These are phyloP conservation scores for Daboia siamensis DNA, from an alignment of 2,113 vertebrate genomes.

Conservation along the genomic window DNA sequence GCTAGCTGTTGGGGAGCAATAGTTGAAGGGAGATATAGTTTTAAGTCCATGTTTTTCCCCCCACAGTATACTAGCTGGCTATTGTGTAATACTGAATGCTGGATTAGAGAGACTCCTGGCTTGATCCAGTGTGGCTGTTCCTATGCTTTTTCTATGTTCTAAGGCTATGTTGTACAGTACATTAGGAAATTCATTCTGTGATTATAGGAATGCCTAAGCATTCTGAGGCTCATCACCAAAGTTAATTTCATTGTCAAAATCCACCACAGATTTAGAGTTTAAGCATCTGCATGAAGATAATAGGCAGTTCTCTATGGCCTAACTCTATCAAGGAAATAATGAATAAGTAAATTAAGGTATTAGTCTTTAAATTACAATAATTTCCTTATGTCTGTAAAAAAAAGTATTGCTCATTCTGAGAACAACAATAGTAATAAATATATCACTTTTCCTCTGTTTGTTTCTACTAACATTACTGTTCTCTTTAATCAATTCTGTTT, in stretches of 20 bases:
- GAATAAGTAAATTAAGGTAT: not conserved
- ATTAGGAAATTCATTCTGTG: not conserved
- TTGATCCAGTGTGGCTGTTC: not conserved
- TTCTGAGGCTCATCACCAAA: not conserved
- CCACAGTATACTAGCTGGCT: not conserved
- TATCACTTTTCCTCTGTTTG: not conserved
- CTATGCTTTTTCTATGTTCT: not conserved
- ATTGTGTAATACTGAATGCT: not conserved
- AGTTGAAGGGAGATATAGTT: not conserved
- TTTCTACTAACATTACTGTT: not conserved
- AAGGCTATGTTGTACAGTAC: not conserved
- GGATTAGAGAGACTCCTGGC: not conserved
- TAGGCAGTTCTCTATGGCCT: not conserved
- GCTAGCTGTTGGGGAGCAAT: not conserved
- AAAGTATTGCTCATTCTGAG: not conserved
- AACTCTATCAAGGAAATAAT: not conserved
- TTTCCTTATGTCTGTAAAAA: not conserved
- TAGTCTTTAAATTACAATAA: not conserved
- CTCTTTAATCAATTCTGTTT: not conserved
- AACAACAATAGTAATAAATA: not conserved
- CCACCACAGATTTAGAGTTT: not conserved
- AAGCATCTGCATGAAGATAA: not conserved
- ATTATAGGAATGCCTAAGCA: not conserved
- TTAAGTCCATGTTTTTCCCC: not conserved
- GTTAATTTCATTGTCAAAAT: not conserved